A percentile compares a stretch with the other conserved stretches of the same genome.
Evolutionary conservation across 64 coral and sea anemone species (phyloP).

Genomic region (Catalaphyllia jardinei): DNA sequence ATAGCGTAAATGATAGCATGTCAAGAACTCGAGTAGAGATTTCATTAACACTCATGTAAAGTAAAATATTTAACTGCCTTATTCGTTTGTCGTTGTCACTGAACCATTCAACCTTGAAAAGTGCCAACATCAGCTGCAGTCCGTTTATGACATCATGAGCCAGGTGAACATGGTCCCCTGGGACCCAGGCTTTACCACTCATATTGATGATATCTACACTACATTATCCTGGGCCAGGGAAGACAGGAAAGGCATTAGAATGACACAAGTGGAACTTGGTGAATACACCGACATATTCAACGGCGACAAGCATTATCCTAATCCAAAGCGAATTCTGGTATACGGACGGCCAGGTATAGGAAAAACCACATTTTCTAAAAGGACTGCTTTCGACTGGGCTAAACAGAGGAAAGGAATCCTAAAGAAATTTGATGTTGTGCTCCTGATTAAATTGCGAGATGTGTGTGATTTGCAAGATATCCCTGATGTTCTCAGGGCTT

Average conservation of each 20-base stretch:
- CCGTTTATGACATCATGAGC: background rate
- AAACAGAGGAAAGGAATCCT: background rate
- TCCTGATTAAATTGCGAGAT: conserved; percentile 16
- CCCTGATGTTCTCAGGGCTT: background rate
- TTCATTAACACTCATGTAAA: no score
- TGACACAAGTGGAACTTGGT: background rate
- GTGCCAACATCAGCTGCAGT: background rate
- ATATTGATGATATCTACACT: conserved; percentile 37
- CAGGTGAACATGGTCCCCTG: conserved; percentile 14
- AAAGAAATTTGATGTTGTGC: conserved; percentile 14
- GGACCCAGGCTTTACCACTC: background rate
- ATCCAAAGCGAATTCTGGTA: conserved; percentile 1
- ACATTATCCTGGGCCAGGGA: conserved; percentile 8
- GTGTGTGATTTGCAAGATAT: background rate
- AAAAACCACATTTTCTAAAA: conserved; percentile 19
- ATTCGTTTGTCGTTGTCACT: background rate
- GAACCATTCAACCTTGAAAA: background rate
- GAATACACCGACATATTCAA: conserved; percentile 30
- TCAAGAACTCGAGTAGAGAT: no score
- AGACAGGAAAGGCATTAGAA: background rate
- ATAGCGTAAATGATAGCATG: no score
- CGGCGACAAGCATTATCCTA: background rate
- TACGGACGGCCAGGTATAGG: conserved; percentile 29
- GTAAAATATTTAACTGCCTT: no score
- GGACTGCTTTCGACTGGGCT: conserved; percentile 27